Base-by-base conservation (phyloP, 1,140 invertebrate genomes). In the Notospermus geniculatus region DNA sequence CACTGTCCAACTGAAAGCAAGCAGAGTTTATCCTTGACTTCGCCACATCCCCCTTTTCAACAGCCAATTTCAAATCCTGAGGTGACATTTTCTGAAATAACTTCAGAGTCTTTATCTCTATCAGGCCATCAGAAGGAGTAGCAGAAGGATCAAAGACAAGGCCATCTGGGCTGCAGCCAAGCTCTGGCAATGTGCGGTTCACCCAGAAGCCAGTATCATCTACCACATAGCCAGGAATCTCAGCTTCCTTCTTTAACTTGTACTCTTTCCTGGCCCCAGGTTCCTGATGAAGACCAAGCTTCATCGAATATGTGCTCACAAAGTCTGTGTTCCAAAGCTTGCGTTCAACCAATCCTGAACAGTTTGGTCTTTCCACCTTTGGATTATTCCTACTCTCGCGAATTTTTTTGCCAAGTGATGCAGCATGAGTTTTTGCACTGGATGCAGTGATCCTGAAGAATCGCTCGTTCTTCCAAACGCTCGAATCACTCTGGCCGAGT, bases 21-120 rank as follows among this genome's bases (percentile, higher is more conserved):
- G 46, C 46, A 7, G 46, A 50, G 9, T 27, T 50, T 23, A 50
- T 5, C n/a, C 9, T 50, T 23, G 4, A 9, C 25, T 50, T 50
- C 9, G 4, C 5, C 4, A 27, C n/a, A 4, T n/a, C 5, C 5
- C 32, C 32, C 4, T 36, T 36, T 7, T 36, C 32, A 50, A 23
- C 4, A 5, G 46, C 46, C 9, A n/a, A 19, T 50, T 9, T 50
- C 46, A 50, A 27, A n/a, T 50, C 46, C n/a, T 27, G 4, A 7
- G 25, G 19, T 23, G 46, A 5, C 4, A 7, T 4, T 4, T 4
- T 7, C 25, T 50, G 19, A 19, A 50, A n/a, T 50, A 50, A 50
- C 25, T 50, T 50, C 25, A 50, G n/a, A 5, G 19, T 23, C n/a
- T 50, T 50, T 23, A 50, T 50, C n/a, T 50, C 46, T 50, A 50